Evolutionary conservation across 2,888 invertebrate genomes (phyloP), one percentile per base, ranked within the genome.

Genomic region (Drosophila tripunctata): DNA sequence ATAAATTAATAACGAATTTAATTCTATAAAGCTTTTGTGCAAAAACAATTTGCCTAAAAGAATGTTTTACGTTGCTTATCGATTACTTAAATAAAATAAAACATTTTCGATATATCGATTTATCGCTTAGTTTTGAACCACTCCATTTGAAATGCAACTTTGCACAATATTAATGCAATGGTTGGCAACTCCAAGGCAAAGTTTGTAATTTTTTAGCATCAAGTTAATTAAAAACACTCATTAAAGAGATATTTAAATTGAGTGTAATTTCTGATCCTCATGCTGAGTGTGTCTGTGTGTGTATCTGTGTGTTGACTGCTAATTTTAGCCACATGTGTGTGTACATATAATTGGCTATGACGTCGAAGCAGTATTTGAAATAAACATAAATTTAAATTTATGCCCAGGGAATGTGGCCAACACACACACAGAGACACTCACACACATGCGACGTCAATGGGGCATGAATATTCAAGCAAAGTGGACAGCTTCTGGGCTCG

Each of bases 401-500:
- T 71, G 67, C 66, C 62, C 17, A 38, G 43, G 41, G 33, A 50
- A 64, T 62, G 57, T 60, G 50, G 45, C 38, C 55, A 55, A 24
- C 14, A 19, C 48, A 22, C 36, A n/a, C 15, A n/a, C 14, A 27
- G 10, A 7, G 3, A 38, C 22, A 15, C n/a, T 12, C n/a, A 19
- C 55, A 21, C n/a, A 5, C 21, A 19, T n/a, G 27, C 27, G 19
- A 8, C 31, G 54, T 36, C 67, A 30, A 54, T 47, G 56, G 38
- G 67, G 69, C 79, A 84, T 87, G 82, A 84, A 87, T 83, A 88
- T 88, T 73, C 80, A 84, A 74, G 64, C 63, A 58, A 22, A 45
- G 35, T 58, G 74, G 30, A 30, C 54, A 63, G 47, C 61, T 41
- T 43, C 58, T 67, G 65, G 45, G 47, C 71, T 67, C 63, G 17